phyloP scores from a whole-genome alignment of 2,888 invertebrate species.

The Leptopilina syphax region DNA sequence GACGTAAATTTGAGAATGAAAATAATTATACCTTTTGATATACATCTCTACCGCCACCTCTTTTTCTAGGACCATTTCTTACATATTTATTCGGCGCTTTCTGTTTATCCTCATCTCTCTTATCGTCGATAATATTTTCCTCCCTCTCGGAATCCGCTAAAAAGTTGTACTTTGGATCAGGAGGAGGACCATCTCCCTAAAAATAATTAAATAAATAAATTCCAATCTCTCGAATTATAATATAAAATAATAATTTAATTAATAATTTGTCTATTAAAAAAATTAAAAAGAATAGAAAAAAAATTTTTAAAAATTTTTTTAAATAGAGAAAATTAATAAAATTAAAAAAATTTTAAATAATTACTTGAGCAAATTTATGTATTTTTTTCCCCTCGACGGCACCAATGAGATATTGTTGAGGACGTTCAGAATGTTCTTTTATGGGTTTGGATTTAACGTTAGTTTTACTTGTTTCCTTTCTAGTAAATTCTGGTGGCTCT shows the following conservation, averaged over 20 bases:
- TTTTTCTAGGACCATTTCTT: slow-evolving; percentile 60
- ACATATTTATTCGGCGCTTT: slow-evolving; percentile 61
- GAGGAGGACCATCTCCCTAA: slow-evolving; percentile 76
- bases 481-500: slow-evolving; percentile 71
- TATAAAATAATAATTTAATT: no score
- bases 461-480: slow-evolving; percentile 60
- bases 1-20: neutral
- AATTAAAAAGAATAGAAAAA: no score
- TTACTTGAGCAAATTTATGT: slow-evolving; percentile 68
- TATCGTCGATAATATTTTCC: slow-evolving; percentile 57
- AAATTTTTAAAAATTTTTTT: no score
- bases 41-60: slow-evolving; percentile 61
- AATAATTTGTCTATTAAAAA: no score
- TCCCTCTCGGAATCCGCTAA: slow-evolving; percentile 76
- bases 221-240: no score
- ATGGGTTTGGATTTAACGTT: slow-evolving; percentile 54
- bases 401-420: slow-evolving; percentile 65
- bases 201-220: neutral
- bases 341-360: neutral
- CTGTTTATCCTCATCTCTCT: slow-evolving; percentile 61
- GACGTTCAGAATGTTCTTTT: slow-evolving; percentile 61
- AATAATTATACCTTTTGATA: slow-evolving; percentile 59
- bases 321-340: no score
- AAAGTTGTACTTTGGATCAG: slow-evolving; percentile 77
- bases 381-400: slow-evolving; percentile 66